Conservation (phyloP, 2,113 vertebrate genomes). For the Zosterops borbonicus region DNA sequence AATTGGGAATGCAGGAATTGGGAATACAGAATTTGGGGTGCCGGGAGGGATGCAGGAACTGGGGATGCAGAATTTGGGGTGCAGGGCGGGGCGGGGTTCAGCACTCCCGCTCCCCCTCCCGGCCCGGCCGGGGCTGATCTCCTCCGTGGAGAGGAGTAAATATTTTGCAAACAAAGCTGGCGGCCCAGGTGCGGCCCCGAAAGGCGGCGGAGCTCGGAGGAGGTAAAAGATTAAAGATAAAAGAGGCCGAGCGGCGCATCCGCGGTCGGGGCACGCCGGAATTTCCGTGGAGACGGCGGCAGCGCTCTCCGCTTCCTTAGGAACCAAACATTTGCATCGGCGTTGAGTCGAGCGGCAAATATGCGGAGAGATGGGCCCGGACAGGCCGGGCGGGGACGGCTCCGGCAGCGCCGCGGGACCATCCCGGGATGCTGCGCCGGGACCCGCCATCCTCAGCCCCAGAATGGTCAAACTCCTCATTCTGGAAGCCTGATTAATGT, state of each 20-base stretch:
- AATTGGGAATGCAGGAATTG: too few relatives aligned
- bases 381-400: not conserved
- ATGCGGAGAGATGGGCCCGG: not conserved
- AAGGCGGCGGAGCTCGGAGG: not conserved
- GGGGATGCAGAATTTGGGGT: not conserved
- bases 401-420: not conserved
- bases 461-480: fast-evolving
- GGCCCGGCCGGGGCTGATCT: not conserved
- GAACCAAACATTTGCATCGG: slow-evolving; percentile 35
- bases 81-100: fast-evolving
- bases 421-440: not conserved
- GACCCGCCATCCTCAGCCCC: not conserved
- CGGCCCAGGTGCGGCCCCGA: not conserved
- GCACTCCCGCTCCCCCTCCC: not conserved
- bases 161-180: not conserved
- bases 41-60: too few relatives aligned
- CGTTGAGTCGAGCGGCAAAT: not conserved
- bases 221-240: not conserved
- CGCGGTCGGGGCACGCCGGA: not conserved
- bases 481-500: not conserved
- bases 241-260: not conserved
- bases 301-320: not conserved
- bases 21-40: too few relatives aligned
- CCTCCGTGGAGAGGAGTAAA: not conserved
- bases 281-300: not conserved